Evolutionary conservation across 30 jellyfish, hydroid and myxozoan genomes (phyloP).

Genomic region (Aurelia aurita complex sp. Pacific): DNA sequence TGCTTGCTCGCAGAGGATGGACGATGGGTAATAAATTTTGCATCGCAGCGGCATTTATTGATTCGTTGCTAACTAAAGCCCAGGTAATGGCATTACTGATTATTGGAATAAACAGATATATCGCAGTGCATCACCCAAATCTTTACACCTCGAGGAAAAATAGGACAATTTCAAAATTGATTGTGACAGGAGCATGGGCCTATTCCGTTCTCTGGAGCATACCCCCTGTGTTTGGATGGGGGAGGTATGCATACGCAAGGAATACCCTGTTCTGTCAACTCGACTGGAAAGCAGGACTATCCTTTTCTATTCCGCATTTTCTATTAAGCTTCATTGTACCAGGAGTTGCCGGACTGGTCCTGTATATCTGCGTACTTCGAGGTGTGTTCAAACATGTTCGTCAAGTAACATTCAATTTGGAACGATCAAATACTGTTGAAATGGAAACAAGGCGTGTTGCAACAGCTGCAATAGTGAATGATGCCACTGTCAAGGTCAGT

Average conservation of each 20-base stretch:
- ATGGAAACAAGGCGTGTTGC: background rate
- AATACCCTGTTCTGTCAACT: slow-evolving; percentile 35
- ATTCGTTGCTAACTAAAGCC: slow-evolving; percentile 40
- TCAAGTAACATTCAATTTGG: slow-evolving; percentile 8
- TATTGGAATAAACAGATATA: slow-evolving; percentile 43
- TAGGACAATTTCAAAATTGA: slow-evolving; percentile 6
- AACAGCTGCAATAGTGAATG: background rate
- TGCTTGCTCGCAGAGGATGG: slow-evolving; percentile 18
- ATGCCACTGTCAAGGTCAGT: no score
- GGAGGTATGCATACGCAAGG: slow-evolving; percentile 19
- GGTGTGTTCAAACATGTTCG: slow-evolving; percentile 44
- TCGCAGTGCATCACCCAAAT: slow-evolving; percentile 51
- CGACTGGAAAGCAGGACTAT: slow-evolving; percentile 7
- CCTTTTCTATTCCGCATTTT: slow-evolving; percentile 12
- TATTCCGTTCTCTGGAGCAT: slow-evolving; percentile 43
- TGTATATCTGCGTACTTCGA: slow-evolving; percentile 24
- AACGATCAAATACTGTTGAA: background rate
- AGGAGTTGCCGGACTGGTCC: slow-evolving; percentile 24
- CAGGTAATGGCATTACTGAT: slow-evolving; percentile 54
- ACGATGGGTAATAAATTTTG: background rate
- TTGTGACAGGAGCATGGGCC: slow-evolving; percentile 22
- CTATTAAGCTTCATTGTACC: slow-evolving; percentile 24
- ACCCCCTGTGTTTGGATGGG: slow-evolving; percentile 48
- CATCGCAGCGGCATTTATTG: slow-evolving; percentile 37
- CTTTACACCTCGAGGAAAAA: slow-evolving; percentile 20